phyloP scores from a whole-genome alignment of 2,113 vertebrate genomes.

The Uria lomvia region DNA sequence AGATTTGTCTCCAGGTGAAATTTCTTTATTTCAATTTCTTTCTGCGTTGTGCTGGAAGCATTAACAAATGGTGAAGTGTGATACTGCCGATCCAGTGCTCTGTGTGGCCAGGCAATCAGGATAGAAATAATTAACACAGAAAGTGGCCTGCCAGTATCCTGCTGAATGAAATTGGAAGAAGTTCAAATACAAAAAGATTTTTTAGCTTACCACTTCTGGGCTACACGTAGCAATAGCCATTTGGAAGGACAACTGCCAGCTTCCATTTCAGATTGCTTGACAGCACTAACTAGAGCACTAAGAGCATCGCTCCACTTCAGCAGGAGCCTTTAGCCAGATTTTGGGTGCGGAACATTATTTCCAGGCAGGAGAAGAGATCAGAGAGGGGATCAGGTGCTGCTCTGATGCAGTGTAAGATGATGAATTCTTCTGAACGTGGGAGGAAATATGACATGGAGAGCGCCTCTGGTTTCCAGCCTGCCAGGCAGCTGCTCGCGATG shows the following conservation, averaged over 20 bases:
- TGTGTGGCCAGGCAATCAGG: constrained; percentile 77
- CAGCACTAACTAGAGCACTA: constrained; percentile 65
- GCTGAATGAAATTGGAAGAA: constrained; percentile 76
- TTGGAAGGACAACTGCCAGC: constrained; percentile 77
- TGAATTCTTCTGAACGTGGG: background rate
- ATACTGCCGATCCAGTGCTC: constrained; percentile 64
- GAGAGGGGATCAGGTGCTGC: background rate
- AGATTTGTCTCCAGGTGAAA: constrained; percentile 56
- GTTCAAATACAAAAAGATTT: constrained; percentile 78
- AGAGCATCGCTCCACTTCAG: constrained; percentile 50
- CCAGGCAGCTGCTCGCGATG: accelerated
- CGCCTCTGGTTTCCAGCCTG: background rate
- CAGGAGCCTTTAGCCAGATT: background rate
- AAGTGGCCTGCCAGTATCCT: constrained; percentile 77
- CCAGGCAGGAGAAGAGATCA: background rate
- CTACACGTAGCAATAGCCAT: constrained; percentile 69
- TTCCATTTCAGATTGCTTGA: constrained; percentile 69
- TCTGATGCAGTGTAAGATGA: background rate
- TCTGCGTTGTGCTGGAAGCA: constrained; percentile 63
- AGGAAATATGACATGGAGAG: background rate
- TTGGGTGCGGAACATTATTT: background rate
- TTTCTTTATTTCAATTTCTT: constrained; percentile 62
- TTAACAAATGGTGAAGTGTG: constrained; percentile 70
- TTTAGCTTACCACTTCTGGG: constrained; percentile 74
- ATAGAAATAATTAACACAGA: constrained; percentile 76